Evolutionary conservation across 2,113 vertebrate genomes (phyloP), one percentile per base, ranked within the genome.

Genomic region (Sturnus vulgaris): DNA sequence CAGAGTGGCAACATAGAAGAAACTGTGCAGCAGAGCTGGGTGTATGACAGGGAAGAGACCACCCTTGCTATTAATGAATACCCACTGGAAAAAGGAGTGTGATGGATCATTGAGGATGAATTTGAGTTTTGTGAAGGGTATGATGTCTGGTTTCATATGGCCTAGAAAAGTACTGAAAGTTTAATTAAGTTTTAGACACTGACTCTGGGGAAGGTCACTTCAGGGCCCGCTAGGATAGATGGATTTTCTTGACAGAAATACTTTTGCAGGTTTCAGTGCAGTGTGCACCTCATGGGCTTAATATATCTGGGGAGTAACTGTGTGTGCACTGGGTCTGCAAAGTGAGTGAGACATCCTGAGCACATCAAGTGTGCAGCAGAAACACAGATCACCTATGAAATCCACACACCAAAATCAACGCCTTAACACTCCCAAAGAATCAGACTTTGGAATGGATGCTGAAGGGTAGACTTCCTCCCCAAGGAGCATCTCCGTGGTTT

Each of bases 401-500:
- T 40, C 18, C 39, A 10, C 2, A 10, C 18, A 14, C 50, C 76
- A 69, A 92, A 93, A 82, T 46, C n/a, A 72, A 24, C 3, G 2
- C 7, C 3, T 16, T 10, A 49, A 23, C 12, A 21, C 15, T 82
- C 25, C 31, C 57, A 65, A 57, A 82, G 50, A 42, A 30, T 42
- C n/a, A 61, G 46, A 16, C 16, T 82, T 92, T 22, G 59, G 27
- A 64, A 49, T 11, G 30, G 33, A 5, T 61, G 10, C 49, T 87
- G 60, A 76, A 76, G 40, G 70, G 20, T 40, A 87, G 2, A 8
- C 10, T 65, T 57, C n/a, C 15, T 78, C n/a, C 28, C 2, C 1
- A 3, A 2, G 2, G 7, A 78, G 10, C 10, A 23, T 23, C 15
- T 72, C 24, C 0, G 0, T 39, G 40, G 2, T 40, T 90, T 82